These are phyloP conservation scores for Apostichopus japonicus DNA, from an alignment of 35 echinoderm and acorn worm species.

Conservation along the genomic window DNA sequence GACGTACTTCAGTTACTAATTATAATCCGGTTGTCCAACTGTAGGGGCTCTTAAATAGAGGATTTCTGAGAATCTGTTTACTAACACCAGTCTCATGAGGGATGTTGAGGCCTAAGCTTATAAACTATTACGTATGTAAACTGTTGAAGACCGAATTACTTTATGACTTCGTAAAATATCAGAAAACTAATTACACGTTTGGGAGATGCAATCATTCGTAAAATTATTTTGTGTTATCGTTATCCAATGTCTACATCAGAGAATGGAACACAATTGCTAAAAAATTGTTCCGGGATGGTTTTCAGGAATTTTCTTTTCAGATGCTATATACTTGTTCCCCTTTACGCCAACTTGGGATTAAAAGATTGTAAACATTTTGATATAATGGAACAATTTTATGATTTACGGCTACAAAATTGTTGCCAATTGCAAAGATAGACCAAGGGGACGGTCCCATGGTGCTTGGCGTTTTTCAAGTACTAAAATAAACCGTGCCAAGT, in stretches of 20 bases:
- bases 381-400: background rate
- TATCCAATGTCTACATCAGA: background rate
- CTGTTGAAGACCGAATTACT: background rate
- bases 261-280: background rate
- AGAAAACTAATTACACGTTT: slow-evolving; percentile 10
- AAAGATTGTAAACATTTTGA: background rate
- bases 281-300: background rate
- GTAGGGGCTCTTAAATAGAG: slow-evolving; percentile 1
- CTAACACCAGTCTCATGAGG: background rate
- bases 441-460: slow-evolving; percentile 15
- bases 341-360: background rate
- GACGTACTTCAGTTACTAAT: background rate
- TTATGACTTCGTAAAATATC: slow-evolving; percentile 1
- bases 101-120: background rate
- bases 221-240: background rate
- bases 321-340: background rate
- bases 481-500: background rate
- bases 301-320: no score
- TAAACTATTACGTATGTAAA: no score
- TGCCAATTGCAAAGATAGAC: slow-evolving; percentile 22
- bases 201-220: background rate
- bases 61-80: background rate
- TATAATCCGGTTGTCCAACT: background rate
- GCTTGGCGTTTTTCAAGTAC: background rate
- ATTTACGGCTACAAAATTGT: background rate